Evolutionary conservation across 2,113 vertebrate genomes (phyloP), one percentile per base, ranked within the genome.

Genomic region (Merops nubicus): DNA sequence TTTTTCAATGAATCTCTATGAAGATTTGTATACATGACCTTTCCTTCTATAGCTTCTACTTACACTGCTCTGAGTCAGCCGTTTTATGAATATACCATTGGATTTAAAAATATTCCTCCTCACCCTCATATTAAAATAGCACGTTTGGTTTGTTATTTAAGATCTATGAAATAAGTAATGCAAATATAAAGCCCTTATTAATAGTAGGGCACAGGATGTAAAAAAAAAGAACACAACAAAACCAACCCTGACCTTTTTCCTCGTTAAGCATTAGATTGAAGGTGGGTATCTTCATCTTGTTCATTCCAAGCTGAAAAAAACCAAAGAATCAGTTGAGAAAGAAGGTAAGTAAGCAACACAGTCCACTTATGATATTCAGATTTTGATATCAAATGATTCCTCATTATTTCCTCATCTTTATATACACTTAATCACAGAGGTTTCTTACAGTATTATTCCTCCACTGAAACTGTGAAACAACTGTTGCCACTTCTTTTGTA

Each of bases 271-370:
- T 87, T 17, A 91, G 76, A 87, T 1, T 26, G 91, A 88, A 97
- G 93, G 93, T 91, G 95, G 95, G 5, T 70, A 91, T 60, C 69
- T 13, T 94, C 95, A 96, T 96, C 92, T 70, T 90, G 92, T 53
- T 94, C 82, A 72, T 75, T 93, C 93, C 85, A 75, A 89, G 96
- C 93, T 96, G 95, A 60, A 96, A 97, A 95, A 91, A 28, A 53
- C 15, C 0, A 96, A 88, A 88, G 68, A 50, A 88, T 2, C 36
- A 56, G 64, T 72, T 78, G 40, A 74, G 96, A 60, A 4, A 74
- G 28, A 60, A 86, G 47, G 81, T 43, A 8, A 38, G 40, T 15
- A 50, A 91, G 18, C 48, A 62, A 12, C 12, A 77, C 20, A n/a
- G n/a, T n/a, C n/a, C n/a, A 54, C 33, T 57, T 2, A 51, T 0